Base-by-base conservation (phyloP, 2,888 invertebrate species). In the Volucella zonaria region DNA sequence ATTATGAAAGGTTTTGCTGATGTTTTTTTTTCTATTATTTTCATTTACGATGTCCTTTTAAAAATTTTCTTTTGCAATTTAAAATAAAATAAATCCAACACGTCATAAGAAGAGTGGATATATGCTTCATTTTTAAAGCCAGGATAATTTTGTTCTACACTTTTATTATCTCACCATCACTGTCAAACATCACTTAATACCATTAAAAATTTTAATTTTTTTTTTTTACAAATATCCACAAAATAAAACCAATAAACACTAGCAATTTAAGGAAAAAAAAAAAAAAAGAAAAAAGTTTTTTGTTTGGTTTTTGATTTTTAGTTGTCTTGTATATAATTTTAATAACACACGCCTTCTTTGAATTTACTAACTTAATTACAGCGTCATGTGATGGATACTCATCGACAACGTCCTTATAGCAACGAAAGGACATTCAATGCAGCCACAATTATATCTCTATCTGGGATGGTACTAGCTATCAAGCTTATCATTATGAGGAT, bases 361-460 rank as follows among this genome's bases (percentile, higher is more conserved):
- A 81, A 81, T 86, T 83, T 87, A 86, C 81, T 87, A 85, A 76
- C 89, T 89, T 89, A 90, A 91, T 94, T 94, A 93, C 94, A 94
- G 94, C 94, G 93, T 94, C 94, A 92, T 94, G 93, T 93, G 94
- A 94, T 93, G 94, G 94, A 93, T 94, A 94, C 93, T 94, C 94
- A 91, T 94, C 94, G 92, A 94, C 94, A 92, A 94, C 95, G 89
- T 95, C 94, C 92, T 94, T 94, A 93, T 94, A 94, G 93, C 89
- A 89, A 87, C 88, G 87, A 88, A 87, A 86, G 79, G 88, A 88
- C 82, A 87, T 87, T 89, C 88, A 89, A 88, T 89, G 88, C 83
- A 88, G 87, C 87, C 87, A 87, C 82, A 87, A 88, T 87, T 87
- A 87, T 87, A 77, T 88, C 74, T 87, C 88, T 75, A 87, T 88